Conservation (phyloP, 2,797 vertebrate genomes). For the Vultur gryphus region DNA sequence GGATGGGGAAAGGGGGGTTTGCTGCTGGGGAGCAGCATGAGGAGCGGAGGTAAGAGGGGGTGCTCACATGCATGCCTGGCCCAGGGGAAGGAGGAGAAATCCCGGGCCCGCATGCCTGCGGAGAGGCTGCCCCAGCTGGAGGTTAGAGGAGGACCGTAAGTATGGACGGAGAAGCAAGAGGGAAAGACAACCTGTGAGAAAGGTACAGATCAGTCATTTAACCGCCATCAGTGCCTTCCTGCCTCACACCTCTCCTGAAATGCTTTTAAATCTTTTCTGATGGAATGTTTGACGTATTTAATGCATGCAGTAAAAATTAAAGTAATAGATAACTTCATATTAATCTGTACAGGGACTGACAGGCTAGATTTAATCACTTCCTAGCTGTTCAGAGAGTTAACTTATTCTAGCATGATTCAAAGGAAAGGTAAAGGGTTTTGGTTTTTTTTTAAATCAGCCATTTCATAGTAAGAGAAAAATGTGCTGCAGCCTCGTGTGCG, state of each 20-base stretch:
- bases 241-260: constrained; percentile 36
- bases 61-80: not conserved
- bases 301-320: constrained; percentile 62
- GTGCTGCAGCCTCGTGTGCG: not conserved
- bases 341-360: constrained; percentile 63
- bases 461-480: constrained; percentile 39
- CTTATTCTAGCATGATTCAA: constrained; percentile 39
- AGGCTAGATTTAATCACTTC: constrained; percentile 58
- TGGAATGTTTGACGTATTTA: constrained; percentile 60
- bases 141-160: not conserved
- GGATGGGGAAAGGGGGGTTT: not conserved
- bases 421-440: not conserved
- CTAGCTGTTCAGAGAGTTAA: constrained; percentile 53
- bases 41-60: not conserved
- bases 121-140: not conserved
- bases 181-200: not conserved
- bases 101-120: accelerated
- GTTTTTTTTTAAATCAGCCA: not conserved
- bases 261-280: not conserved
- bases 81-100: not conserved
- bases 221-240: constrained; percentile 2
- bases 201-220: not conserved
- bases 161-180: not conserved
- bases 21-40: not conserved
- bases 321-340: constrained; percentile 56